These are phyloP conservation scores for Catocala sponsa DNA, from an alignment of 2,888 invertebrate genomes.

Conservation along the genomic window DNA sequence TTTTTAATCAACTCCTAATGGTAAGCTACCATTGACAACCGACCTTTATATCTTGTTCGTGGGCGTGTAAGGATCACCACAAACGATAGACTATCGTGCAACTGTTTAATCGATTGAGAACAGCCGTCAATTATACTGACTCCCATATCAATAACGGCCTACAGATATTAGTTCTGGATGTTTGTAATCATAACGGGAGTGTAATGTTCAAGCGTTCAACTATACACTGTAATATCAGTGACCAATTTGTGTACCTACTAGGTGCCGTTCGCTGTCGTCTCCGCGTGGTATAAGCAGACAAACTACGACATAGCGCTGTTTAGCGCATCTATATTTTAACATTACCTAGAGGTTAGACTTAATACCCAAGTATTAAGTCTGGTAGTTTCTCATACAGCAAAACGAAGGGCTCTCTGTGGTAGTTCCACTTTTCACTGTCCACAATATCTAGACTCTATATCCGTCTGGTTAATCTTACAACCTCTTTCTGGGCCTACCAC, in stretches of 20 bases:
- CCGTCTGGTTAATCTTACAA: no score
- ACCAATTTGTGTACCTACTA: no score
- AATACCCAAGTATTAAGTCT: no score
- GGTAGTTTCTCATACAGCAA: neutral
- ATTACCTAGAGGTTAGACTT: no score
- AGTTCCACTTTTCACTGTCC: no score
- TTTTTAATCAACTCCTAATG: slow-evolving; percentile 40
- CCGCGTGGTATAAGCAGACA: no score
- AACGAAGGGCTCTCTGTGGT: neutral
- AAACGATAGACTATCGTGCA: slow-evolving; percentile 8
- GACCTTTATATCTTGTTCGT: slow-evolving; percentile 17
- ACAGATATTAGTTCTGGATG: neutral
- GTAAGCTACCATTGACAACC: slow-evolving; percentile 27
- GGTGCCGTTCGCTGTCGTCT: no score
- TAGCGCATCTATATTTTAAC: no score
- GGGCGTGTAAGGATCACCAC: slow-evolving; percentile 27
- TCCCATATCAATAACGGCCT: neutral
- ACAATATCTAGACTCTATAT: neutral
- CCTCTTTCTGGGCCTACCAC: no score
- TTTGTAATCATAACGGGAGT: neutral
- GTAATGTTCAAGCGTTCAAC: neutral
- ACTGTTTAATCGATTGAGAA: slow-evolving; percentile 8
- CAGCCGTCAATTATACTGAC: slow-evolving; percentile 1
- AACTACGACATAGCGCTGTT: no score
- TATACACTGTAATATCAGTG: neutral